Evolutionary conservation across 2,888 invertebrate genomes (phyloP).

Genomic region (Aphrophora alni): DNA sequence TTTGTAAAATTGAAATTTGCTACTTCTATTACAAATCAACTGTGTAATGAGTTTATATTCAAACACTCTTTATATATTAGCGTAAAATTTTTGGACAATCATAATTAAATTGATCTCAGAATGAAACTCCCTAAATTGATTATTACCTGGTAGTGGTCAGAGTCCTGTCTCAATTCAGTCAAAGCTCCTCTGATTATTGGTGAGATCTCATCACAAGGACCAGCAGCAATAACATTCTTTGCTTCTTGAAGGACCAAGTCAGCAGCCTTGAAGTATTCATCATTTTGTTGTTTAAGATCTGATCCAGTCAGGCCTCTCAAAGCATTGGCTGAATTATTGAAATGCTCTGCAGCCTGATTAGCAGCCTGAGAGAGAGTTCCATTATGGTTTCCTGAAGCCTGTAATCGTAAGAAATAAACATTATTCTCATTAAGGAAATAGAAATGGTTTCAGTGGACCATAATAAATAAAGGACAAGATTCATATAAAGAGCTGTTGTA

Average conservation of each 20-base stretch:
- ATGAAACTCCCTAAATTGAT: background rate
- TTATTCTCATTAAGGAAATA: no score
- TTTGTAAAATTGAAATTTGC: no score
- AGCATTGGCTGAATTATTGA: background rate
- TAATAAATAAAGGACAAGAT: no score
- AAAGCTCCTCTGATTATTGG: slow-evolving; percentile 14
- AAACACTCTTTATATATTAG: no score
- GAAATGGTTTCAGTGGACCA: no score
- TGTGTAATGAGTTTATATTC: no score
- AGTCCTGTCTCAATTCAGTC: slow-evolving; percentile 24
- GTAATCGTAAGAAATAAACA: no score
- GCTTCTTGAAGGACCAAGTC: background rate
- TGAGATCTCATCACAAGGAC: slow-evolving; percentile 28
- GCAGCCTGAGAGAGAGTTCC: background rate
- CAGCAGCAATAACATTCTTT: slow-evolving; percentile 11
- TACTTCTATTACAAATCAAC: no score
- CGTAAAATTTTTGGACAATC: no score
- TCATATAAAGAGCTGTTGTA: no score
- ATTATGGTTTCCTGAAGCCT: background rate
- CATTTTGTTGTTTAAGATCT: slow-evolving; percentile 31
- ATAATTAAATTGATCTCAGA: no score
- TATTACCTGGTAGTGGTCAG: slow-evolving; percentile 30
- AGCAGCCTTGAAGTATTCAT: slow-evolving; percentile 22
- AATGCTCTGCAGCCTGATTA: background rate
- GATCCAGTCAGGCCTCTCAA: background rate